Evolutionary conservation across 2,113 vertebrate species (phyloP).

Genomic region (Cairina moschata): DNA sequence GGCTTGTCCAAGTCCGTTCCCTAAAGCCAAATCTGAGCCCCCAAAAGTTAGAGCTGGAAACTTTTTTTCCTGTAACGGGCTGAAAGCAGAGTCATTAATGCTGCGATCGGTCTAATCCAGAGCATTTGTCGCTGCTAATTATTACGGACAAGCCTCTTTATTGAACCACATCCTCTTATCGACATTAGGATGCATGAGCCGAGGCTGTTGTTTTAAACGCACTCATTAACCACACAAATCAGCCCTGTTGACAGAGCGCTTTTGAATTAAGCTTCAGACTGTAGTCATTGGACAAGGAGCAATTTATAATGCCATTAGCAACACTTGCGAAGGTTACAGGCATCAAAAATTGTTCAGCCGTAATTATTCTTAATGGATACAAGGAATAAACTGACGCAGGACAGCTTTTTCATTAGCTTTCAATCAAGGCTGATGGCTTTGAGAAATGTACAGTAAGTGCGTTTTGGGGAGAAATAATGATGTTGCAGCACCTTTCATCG

Average conservation of each 20-base stretch:
- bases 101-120: constrained; percentile 82
- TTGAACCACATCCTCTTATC: constrained; percentile 97
- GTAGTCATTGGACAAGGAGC: constrained; percentile 99
- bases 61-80: constrained; percentile 2
- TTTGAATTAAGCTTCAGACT: constrained; percentile 99
- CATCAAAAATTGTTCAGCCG: constrained; percentile 99
- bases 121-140: constrained; percentile 96
- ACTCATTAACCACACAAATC: constrained; percentile 99
- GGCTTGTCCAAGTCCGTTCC: not conserved
- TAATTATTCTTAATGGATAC: constrained; percentile 99
- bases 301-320: constrained; percentile 99
- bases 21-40: not conserved
- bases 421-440: constrained; percentile 96
- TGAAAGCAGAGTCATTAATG: constrained; percentile 72
- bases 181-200: constrained; percentile 99
- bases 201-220: constrained; percentile 99
- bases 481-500: constrained; percentile 86
- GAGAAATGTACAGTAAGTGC: constrained; percentile 93
- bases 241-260: constrained; percentile 99
- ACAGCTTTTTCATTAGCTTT: constrained; percentile 99
- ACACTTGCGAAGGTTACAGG: constrained; percentile 99
- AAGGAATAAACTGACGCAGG: constrained; percentile 98
- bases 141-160: constrained; percentile 99
- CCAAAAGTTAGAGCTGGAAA: constrained; percentile 9
- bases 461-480: constrained; percentile 93